A percentile compares a stretch with the other conserved stretches of the same genome.
Evolutionary conservation across 2,888 invertebrate genomes (phyloP).

Genomic region (Eristalis arbustorum): DNA sequence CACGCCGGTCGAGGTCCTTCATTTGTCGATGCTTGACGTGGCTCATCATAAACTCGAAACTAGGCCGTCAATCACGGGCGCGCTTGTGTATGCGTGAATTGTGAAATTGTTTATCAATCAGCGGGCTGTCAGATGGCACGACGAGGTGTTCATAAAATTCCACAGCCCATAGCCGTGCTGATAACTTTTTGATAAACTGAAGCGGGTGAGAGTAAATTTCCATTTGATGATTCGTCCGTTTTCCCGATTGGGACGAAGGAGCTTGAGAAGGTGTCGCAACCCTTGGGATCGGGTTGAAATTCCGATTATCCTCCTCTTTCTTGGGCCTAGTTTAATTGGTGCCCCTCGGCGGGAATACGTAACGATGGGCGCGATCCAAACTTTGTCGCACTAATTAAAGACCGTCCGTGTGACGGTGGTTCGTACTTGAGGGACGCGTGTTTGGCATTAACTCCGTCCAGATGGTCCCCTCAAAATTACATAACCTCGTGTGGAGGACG

Average conservation of each 20-base stretch:
- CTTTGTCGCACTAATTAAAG: background rate
- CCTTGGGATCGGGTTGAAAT: background rate
- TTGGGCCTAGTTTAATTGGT: too few relatives aligned
- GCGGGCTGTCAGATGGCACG: background rate
- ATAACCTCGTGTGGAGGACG: background rate
- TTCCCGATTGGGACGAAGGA: background rate
- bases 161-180: background rate
- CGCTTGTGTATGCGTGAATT: too few relatives aligned
- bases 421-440: background rate
- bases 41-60: too few relatives aligned
- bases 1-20: too few relatives aligned
- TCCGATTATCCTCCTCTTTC: background rate
- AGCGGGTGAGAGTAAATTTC: background rate
- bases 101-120: too few relatives aligned
- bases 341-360: too few relatives aligned
- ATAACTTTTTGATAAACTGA: background rate
- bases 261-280: too few relatives aligned
- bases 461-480: background rate
- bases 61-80: too few relatives aligned
- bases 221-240: background rate
- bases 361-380: background rate
- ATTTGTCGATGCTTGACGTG: too few relatives aligned
- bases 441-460: background rate
- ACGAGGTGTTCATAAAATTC: background rate
- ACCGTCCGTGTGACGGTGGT: background rate